Conservation (phyloP, 2,797 vertebrate genomes). For the Onychomys arenicola region DNA sequence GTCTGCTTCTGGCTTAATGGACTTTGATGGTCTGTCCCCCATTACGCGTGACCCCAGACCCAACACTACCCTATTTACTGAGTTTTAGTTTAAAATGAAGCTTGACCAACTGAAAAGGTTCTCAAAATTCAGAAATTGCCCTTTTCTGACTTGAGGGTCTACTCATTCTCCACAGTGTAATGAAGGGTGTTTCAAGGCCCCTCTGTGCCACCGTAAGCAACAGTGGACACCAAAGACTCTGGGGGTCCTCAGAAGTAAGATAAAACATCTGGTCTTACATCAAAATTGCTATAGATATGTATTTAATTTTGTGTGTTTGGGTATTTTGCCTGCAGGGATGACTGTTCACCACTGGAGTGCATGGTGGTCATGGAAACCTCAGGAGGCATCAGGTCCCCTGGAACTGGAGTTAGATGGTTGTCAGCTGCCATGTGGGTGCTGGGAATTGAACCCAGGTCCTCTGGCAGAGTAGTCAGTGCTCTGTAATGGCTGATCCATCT, state of each 20-base stretch:
- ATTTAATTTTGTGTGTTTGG: background rate
- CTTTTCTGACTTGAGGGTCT: conserved; percentile 28
- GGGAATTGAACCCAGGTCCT: background rate
- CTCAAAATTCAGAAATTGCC: conserved; percentile 54
- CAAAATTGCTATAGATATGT: background rate
- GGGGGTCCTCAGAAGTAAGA: conserved; percentile 10
- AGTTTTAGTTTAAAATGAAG: conserved; percentile 68
- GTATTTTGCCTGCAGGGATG: background rate
- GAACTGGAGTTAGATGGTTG: background rate
- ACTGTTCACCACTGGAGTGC: background rate
- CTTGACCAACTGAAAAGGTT: conserved; percentile 58
- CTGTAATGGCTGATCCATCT: background rate
- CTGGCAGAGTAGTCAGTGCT: background rate
- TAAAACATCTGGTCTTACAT: background rate
- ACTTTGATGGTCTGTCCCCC: too few species aligned
- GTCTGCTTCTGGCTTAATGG: too few species aligned
- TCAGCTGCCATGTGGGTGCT: background rate
- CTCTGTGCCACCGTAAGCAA: conserved; percentile 10
- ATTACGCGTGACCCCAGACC: too few species aligned
- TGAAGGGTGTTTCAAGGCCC: conserved; percentile 39
- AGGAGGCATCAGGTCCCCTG: background rate
- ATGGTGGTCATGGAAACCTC: background rate
- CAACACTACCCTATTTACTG: conserved; percentile 5
- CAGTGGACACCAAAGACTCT: background rate
- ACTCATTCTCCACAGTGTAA: conserved; percentile 7